These are phyloP conservation scores for Caracal caracal DNA, from an alignment of 2,113 vertebrate species.

Conservation along the genomic window DNA sequence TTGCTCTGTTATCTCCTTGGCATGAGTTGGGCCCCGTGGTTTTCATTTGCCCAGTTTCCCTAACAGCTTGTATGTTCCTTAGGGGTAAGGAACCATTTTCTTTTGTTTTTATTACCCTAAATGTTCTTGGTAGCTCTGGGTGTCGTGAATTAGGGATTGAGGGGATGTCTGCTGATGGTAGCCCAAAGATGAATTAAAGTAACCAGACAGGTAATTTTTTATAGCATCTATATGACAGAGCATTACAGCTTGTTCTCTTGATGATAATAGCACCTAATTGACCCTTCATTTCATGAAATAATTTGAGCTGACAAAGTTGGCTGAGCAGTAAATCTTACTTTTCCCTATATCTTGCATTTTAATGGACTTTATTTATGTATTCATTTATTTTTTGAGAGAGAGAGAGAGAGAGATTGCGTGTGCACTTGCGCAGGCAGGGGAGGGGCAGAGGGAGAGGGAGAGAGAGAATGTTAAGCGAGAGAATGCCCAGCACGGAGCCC, in stretches of 20 bases:
- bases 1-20: background rate
- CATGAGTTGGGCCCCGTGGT: background rate
- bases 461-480: too few species aligned
- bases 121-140: constrained; percentile 20
- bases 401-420: too few species aligned
- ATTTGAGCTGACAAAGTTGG: constrained; percentile 54
- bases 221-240: constrained; percentile 34
- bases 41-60: background rate
- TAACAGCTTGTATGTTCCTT: background rate
- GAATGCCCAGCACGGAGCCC: too few species aligned
- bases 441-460: too few species aligned
- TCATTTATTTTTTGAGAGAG: too few species aligned
- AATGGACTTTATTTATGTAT: too few species aligned
- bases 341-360: constrained; percentile 31
- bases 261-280: constrained; percentile 36
- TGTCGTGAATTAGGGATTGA: constrained; percentile 8
- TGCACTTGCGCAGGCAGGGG: too few species aligned
- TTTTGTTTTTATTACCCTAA: constrained; percentile 49
- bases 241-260: constrained; percentile 4
- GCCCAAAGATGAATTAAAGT: constrained; percentile 49
- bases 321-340: background rate
- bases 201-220: constrained; percentile 59
- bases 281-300: constrained; percentile 45
- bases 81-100: constrained; percentile 17
- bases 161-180: background rate